Evolutionary conservation across 2,888 invertebrate species (phyloP).

Genomic region (Sympetrum striolatum): DNA sequence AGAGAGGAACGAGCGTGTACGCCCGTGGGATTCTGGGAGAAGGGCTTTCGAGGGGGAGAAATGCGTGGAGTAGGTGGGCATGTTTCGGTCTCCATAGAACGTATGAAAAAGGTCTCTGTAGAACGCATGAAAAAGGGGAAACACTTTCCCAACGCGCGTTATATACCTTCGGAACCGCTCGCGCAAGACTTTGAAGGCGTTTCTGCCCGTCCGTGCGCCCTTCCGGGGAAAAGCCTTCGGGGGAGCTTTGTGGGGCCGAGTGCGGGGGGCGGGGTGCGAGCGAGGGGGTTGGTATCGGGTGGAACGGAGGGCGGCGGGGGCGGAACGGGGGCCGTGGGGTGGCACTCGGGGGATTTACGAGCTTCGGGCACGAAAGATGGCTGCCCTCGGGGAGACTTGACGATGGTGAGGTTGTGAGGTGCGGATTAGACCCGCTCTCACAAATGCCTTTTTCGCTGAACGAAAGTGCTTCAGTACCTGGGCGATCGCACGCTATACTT

Average conservation of each 20-base stretch:
- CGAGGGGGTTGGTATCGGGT: constrained; percentile 25
- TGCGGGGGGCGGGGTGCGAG: not conserved
- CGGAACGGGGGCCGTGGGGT: not conserved
- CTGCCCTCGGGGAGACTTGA: constrained; percentile 36
- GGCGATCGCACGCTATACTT: too few species aligned
- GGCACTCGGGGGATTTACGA: constrained; percentile 9
- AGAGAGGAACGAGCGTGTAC: constrained; percentile 11
- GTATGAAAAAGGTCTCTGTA: not conserved
- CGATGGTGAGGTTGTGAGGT: constrained; percentile 33
- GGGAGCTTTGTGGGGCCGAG: not conserved
- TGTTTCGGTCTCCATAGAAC: not conserved
- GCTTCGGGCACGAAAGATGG: constrained; percentile 34
- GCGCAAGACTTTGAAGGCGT: not conserved
- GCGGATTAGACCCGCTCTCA: constrained; percentile 16
- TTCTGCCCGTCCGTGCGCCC: not conserved
- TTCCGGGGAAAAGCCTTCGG: constrained; percentile 1
- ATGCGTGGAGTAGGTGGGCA: not conserved
- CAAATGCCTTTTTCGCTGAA: not conserved
- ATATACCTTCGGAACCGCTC: not conserved
- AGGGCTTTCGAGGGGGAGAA: not conserved
- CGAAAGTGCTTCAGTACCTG: too few species aligned
- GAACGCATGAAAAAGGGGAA: too few species aligned
- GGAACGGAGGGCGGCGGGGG: not conserved
- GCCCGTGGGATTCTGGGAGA: constrained; percentile 8
- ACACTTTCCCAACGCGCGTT: not conserved